Evolutionary conservation across 1,140 invertebrate genomes (phyloP), one percentile per base, ranked within the genome.

Genomic region (Brachionus calyciflorus): DNA sequence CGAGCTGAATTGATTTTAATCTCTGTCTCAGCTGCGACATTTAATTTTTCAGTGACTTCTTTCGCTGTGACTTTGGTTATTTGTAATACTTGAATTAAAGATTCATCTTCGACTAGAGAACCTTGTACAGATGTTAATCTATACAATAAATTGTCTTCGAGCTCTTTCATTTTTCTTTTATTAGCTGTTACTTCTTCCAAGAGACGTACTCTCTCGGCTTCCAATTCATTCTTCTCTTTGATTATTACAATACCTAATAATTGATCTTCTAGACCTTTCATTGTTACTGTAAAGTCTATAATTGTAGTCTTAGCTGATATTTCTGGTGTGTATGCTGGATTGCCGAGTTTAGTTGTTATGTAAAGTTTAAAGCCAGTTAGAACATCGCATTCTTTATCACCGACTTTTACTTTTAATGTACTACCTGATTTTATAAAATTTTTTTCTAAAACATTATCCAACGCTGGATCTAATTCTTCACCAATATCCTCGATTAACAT

Each of bases 371-470:
- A 98, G 5, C 93, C 93, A 68, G 92, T 92, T 90, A 95, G 93
- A 0, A 98, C 92, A 81, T 98, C 94, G 81, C 93, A 94, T 85
- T 97, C 94, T 82, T 96, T 96, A 83, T 96, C 94, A 3, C 94
- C 93, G 14, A 96, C 91, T 75, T 95, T 90, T 4, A 93, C 89
- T 86, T 98, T 98, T 82, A 94, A 92, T 77, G 94, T 96, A 12
- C 92, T 92, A 26, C 95, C 95, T 30, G 93, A 95, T 86, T 97
- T 97, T 57, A 98, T 97, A 81, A 97, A 98, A 85, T 97, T 97
- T 82, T 96, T 97, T 81, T 98, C 94, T 17, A 98, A 86, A 0
- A 98, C 92, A 85, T 98, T 97, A 81, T 98, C 94, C 55, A 98
- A 90, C 0, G 96, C 92, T 17, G 94, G 95, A 87, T 98, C 95